A percentile compares a stretch with the other conserved stretches of the same genome.
phyloP scores from a whole-genome alignment of 2,113 vertebrate species.

The Formicarius rufipectus region DNA sequence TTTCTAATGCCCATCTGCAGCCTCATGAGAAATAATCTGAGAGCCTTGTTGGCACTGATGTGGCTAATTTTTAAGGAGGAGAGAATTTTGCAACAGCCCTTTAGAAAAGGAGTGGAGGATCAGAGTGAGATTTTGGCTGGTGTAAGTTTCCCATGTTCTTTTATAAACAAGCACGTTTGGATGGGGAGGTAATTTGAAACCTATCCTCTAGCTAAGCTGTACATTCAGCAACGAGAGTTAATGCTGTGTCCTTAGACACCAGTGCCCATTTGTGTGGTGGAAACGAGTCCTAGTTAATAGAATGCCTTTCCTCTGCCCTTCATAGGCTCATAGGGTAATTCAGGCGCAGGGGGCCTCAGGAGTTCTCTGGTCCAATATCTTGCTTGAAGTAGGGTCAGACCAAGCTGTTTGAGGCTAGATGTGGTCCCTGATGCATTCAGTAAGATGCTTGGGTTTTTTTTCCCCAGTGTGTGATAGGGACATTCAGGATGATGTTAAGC shows the following conservation, averaged over 20 bases:
- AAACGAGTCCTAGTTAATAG: not conserved
- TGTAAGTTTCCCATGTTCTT: not conserved
- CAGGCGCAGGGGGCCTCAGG: not conserved
- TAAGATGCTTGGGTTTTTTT: not conserved
- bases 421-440: not conserved
- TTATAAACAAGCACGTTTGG: not conserved
- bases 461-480: not conserved
- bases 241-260: not conserved
- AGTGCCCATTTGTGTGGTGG: not conserved
- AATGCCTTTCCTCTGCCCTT: not conserved
- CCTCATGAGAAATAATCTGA: not conserved
- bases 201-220: not conserved
- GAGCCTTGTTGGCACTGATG: not conserved
- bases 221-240: not conserved
- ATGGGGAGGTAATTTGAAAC: not conserved
- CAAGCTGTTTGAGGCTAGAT: not conserved
- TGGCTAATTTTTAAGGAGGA: not conserved
- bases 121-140: not conserved
- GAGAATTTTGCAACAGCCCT: not conserved
- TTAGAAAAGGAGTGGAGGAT: not conserved
- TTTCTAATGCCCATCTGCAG: not conserved
- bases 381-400: not conserved
- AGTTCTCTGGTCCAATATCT: not conserved
- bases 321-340: no score
- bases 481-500: not conserved